Evolutionary conservation across 2,888 invertebrate species (phyloP).

Genomic region (Ochropleura leucogaster): DNA sequence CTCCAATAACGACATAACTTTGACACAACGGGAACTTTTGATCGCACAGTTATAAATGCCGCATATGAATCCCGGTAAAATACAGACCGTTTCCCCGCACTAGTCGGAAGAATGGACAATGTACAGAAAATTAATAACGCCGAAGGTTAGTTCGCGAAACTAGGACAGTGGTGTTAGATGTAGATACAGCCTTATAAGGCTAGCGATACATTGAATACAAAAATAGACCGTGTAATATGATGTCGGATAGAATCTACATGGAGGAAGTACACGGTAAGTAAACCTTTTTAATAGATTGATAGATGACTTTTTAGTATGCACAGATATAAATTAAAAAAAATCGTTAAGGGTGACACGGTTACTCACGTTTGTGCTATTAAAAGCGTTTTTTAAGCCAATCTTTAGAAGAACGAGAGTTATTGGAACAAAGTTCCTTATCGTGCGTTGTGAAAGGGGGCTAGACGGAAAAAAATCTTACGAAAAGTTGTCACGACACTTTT

Average conservation of each 20-base stretch:
- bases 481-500: no score
- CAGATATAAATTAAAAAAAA: background rate
- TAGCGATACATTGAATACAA: constrained; percentile 49
- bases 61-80: constrained; percentile 21
- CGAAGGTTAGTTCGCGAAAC: constrained; percentile 59
- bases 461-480: no score
- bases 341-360: background rate
- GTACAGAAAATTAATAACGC: constrained; percentile 66
- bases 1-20: background rate
- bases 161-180: constrained; percentile 66
- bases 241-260: constrained; percentile 45
- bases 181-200: constrained; percentile 58
- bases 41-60: no score
- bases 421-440: no score
- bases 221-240: constrained; percentile 60
- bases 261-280: constrained; percentile 28
- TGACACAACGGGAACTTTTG: background rate
- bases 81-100: constrained; percentile 23
- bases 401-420: background rate
- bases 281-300: constrained; percentile 10
- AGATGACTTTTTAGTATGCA: background rate
- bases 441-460: no score
- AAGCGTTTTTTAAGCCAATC: background rate
- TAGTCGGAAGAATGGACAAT: constrained; percentile 54
- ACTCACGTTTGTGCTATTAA: fast-evolving